Evolutionary conservation across 2,113 vertebrate genomes (phyloP), one percentile per base, ranked within the genome.

Genomic region (Guaruba guarouba): DNA sequence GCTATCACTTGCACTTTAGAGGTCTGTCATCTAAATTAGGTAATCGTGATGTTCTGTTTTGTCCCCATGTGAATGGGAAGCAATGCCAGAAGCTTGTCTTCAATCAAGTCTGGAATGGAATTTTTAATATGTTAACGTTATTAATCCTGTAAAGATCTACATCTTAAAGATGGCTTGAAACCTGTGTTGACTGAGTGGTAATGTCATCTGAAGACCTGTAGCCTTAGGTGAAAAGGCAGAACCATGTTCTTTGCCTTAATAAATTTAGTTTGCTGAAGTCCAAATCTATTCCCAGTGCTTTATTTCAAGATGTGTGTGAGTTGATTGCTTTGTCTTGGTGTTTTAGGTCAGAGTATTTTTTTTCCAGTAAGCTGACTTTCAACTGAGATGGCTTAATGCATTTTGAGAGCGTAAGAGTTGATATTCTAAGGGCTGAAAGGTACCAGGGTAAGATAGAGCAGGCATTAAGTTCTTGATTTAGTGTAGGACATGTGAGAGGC

Each of bases 171-270:
- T 35, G 29, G 39, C 39, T 88, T 54, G 41, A 67, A 73, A 62
- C 27, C 22, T 24, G 8, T 33, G 43, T 66, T 75, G 13, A 20
- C 33, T 22, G 3, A 22, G 57, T 17, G 28, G 18, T 27, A 4
- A 28, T 70, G 77, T 64, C 22, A 19, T 31, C 63, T 66, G 71
- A 27, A 69, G 48, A 52, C 17, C 3, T 0, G 5, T 10, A 22
- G 13, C 35, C 11, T 35, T 24, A 18, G n/a, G 17, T 51, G 51
- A n/a, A 33, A 70, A 66, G 29, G 59, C 55, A 90, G 59, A n/a
- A 12, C 49, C 5, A 0, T 59, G 1, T 8, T 0, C 18, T 46
- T 70, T 0, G 14, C 41, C 29, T 24, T 44, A 29, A 1, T n/a
- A 9, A 7, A 9, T 7, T 55, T 51, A 11, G 14, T 51, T 39